A percentile compares a stretch with the other conserved stretches of the same genome.
phyloP scores from a whole-genome alignment of 2,113 vertebrate genomes.

The Siniperca chuatsi region DNA sequence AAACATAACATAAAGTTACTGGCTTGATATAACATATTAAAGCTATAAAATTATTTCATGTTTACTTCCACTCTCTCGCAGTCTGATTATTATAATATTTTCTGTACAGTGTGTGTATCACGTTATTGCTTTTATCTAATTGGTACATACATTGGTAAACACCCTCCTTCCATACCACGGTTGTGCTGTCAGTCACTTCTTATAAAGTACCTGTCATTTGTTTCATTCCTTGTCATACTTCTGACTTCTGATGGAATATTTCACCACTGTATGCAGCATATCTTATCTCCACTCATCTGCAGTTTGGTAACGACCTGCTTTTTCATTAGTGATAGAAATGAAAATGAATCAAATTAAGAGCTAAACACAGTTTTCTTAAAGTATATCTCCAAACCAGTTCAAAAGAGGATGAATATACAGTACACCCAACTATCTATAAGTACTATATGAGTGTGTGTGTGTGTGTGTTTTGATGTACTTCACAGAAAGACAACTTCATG shows the following conservation, averaged over 20 bases:
- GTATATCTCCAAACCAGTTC: slow-evolving; percentile 12
- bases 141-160: slow-evolving; percentile 1
- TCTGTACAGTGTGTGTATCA: slow-evolving; percentile 17
- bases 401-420: slow-evolving; percentile 24
- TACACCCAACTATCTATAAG: slow-evolving; percentile 24
- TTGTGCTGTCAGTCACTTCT: slow-evolving; percentile 61
- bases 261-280: slow-evolving; percentile 1
- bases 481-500: slow-evolving; percentile 43
- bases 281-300: background rate
- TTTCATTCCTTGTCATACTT: slow-evolving; percentile 5
- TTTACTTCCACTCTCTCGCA: background rate
- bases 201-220: slow-evolving; percentile 3
- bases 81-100: background rate
- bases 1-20: background rate
- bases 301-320: background rate
- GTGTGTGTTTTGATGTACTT: slow-evolving; percentile 49
- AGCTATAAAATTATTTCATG: slow-evolving; percentile 4
- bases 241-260: slow-evolving; percentile 23
- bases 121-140: slow-evolving; percentile 67
- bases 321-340: slow-evolving; percentile 6
- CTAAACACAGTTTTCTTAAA: background rate
- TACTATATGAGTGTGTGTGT: slow-evolving; percentile 15
- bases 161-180: background rate
- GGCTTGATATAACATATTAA: background rate
- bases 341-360: slow-evolving; percentile 1